A percentile compares a stretch with the other conserved stretches of the same genome.
These are phyloP conservation scores for Smutsia gigantea DNA, from an alignment of 2,797 vertebrate species.

Conservation along the genomic window DNA sequence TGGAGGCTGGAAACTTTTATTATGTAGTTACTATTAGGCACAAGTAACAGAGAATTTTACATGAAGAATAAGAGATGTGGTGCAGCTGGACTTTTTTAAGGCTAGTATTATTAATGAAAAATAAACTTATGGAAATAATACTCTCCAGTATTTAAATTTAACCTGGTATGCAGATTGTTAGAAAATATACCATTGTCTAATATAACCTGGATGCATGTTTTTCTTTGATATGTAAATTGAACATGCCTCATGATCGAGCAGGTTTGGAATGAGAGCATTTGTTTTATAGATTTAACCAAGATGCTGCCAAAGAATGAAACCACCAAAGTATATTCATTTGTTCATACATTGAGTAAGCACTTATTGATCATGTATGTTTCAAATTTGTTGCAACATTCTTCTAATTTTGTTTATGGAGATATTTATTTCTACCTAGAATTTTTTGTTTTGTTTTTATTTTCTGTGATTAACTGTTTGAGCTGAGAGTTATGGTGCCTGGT, in stretches of 20 bases:
- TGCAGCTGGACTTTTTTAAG: not conserved
- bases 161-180: not conserved
- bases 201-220: not conserved
- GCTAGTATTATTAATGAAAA: not conserved
- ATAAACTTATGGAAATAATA: not conserved
- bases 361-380: not conserved
- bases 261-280: not conserved
- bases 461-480: not conserved
- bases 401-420: not conserved
- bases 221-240: not conserved
- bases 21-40: not conserved
- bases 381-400: not conserved
- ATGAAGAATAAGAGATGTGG: not conserved
- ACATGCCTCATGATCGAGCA: not conserved
- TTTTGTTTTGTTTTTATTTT: not conserved
- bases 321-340: not conserved
- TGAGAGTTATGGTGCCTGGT: not conserved
- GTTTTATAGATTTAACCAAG: not conserved
- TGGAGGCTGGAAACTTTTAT: not conserved
- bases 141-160: constrained; percentile 5
- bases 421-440: not conserved
- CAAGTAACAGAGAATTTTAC: not conserved
- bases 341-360: not conserved
- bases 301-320: not conserved
- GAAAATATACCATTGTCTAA: not conserved